Base-by-base conservation (phyloP, 1,140 invertebrate species). In the Galleria mellonella region DNA sequence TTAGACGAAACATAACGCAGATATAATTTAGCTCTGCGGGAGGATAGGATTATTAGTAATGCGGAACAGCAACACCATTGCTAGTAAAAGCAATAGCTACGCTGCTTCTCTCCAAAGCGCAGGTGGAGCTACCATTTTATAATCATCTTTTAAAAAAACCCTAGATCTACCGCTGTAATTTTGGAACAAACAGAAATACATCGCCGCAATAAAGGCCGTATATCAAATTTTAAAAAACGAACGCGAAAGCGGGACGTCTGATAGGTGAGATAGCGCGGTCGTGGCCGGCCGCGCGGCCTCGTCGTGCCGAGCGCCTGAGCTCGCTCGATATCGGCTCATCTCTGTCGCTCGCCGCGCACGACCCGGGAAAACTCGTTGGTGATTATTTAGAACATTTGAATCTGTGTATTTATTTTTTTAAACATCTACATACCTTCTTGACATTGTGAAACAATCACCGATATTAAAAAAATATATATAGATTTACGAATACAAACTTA, bases 201-300 rank as follows among this genome's bases (percentile, higher is more conserved):
- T 35, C 37, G 40, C 32, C 37, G 43, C 36, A 41, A 44, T 48
- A 47, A 55, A 55, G 55, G 47, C 45, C 10, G 46, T 62, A 50
- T 46, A 55, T 55, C 43, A 46, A 51, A 49, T 42, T 32, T 51
- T 51, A 45, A 55, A 61, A 58, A 63, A 66, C 40, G 44, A 54
- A 43, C 35, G 37, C 46, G 37, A 49, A 39, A 50, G 55, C 55
- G 47, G 50, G 51, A 41, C 60, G 56, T 50, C 54, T 57, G 70
- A 73, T 70, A 63, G 52, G 33, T 27, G 29, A 55, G 69, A 72
- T 73, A 68, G 52, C 41, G 39, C 37, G 14, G 54, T 62, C 63
- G 63, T 62, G 61, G 58, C 35, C 51, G 50, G 13, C 35, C 13
- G 13, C 23, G 29, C 48, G 39, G 14, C 44, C 51, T 57, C 62